These are phyloP conservation scores for Andrena fulva DNA, from an alignment of 2,888 invertebrate genomes.

Conservation along the genomic window DNA sequence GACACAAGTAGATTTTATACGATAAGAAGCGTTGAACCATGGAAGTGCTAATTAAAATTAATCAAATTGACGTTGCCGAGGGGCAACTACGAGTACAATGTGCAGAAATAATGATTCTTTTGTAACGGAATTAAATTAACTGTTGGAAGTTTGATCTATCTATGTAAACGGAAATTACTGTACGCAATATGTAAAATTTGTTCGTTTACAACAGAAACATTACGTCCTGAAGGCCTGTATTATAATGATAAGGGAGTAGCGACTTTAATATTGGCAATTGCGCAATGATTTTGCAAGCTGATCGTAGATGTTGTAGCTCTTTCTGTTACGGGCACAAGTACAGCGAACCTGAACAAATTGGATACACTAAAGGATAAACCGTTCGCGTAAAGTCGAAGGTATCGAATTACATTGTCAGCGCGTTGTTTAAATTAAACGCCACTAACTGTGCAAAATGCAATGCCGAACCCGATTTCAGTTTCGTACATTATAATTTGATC, in stretches of 20 bases:
- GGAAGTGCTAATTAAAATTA: slow-evolving; percentile 56
- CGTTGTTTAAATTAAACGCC: slow-evolving; percentile 12
- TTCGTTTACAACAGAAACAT: slow-evolving; percentile 60
- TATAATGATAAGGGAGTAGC: slow-evolving; percentile 66
- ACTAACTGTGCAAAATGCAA: slow-evolving; percentile 4
- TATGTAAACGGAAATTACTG: slow-evolving; percentile 17
- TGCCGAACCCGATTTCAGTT: slow-evolving; percentile 1
- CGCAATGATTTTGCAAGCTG: slow-evolving; percentile 48
- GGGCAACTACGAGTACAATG: slow-evolving; percentile 77
- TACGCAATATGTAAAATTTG: slow-evolving; percentile 24
- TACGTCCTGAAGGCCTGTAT: slow-evolving; percentile 67
- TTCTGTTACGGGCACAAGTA: slow-evolving; percentile 46
- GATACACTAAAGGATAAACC: slow-evolving; percentile 17
- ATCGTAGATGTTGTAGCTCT: slow-evolving; percentile 46
- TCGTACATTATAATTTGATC: slow-evolving; percentile 9
- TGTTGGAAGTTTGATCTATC: slow-evolving; percentile 31
- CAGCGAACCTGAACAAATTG: slow-evolving; percentile 36
- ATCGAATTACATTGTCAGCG: not conserved
- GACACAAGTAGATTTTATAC: slow-evolving; percentile 74
- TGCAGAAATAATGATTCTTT: slow-evolving; percentile 58
- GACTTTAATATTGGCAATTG: slow-evolving; percentile 46
- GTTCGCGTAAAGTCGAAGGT: slow-evolving; percentile 6
- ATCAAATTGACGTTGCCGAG: slow-evolving; percentile 60
- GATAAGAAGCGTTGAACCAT: slow-evolving; percentile 56
- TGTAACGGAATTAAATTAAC: slow-evolving; percentile 24